A percentile compares a stretch with the other conserved stretches of the same genome.
Evolutionary conservation across 1,140 invertebrate genomes (phyloP).

Genomic region (Tyrophagus putrescentiae): DNA sequence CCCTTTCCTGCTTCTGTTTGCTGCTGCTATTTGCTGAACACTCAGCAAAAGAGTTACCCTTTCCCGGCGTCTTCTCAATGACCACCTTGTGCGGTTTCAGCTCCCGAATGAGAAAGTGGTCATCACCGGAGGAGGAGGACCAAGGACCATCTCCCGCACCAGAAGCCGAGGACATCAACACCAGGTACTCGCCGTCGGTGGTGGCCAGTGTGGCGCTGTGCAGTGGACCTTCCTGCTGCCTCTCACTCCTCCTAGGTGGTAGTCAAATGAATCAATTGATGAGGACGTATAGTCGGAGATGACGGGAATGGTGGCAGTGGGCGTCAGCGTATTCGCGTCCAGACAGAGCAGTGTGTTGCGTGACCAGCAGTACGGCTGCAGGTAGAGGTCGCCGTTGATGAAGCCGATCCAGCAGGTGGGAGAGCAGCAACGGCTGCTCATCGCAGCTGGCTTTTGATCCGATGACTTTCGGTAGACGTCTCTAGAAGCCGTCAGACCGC

Average conservation of each 20-base stretch:
- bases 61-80: background rate
- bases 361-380: constrained; percentile 32
- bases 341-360: constrained; percentile 35
- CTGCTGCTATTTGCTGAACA: no score
- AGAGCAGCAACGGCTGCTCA: no score
- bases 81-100: constrained; percentile 48
- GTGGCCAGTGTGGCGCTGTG: constrained; percentile 36
- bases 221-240: background rate
- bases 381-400: constrained; percentile 43
- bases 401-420: constrained; percentile 30
- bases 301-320: background rate
- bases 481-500: background rate
- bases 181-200: constrained; percentile 65
- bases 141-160: no score
- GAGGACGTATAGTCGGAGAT: background rate
- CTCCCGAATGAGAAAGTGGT: constrained; percentile 61
- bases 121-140: constrained; percentile 68
- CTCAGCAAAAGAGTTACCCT: no score
- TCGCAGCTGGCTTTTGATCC: no score
- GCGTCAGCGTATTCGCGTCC: constrained; percentile 36
- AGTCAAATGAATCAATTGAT: background rate
- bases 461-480: constrained; percentile 3
- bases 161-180: constrained; percentile 57
- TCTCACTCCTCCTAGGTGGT: no score
- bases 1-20: constrained; percentile 41